Evolutionary conservation across 2,797 vertebrate genomes (phyloP), one percentile per base, ranked within the genome.

Genomic region (Malurus splendens): DNA sequence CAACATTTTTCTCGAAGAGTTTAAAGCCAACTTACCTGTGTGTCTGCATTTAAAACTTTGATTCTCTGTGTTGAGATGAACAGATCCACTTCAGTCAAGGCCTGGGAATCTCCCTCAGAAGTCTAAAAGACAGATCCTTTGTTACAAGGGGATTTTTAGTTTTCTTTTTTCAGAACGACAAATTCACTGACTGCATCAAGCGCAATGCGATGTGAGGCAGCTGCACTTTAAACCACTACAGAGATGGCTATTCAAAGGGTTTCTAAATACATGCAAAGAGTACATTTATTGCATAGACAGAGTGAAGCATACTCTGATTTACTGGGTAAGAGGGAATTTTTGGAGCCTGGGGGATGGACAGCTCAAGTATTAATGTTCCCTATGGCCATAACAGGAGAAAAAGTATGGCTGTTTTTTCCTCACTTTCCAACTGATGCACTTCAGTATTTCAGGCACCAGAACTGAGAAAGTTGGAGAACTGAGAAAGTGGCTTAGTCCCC

Each of bases 1-100:
- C 38, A 57, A 47, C 11, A 16, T 61, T 54, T 38, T 47, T 54
- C 25, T n/a, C 44, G 6, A 39, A 32, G 56, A 23, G 2, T 30
- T 18, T 36, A 45, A 78, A 30, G 27, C 10, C 12, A 13, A 33
- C 95, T 96, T 89, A 99, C 99, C 98, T 99, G 99, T 8, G 99
- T 98, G 96, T 99, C 99, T 42, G 99, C 99, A 48, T 99, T 99
- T 92, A 99, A 97, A 90, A 99, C 99, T 97, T 99, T 99, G 96
- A 99, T 99, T 97, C 99, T 98, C 96, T 99, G 99, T 17, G 99
- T 99, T 86, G 99, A 99, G 95, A 99, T 99, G 97, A 99, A 99
- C 72, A 99, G 97, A 95, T 99, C 99, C 18, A 99, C 99, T 96
- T 99, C 99, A 1, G 99, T 99, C 96, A 99, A 97, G 6, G 98